These are phyloP conservation scores for Hippocampus kuda DNA, from an alignment of 2,797 vertebrate genomes.

Conservation along the genomic window DNA sequence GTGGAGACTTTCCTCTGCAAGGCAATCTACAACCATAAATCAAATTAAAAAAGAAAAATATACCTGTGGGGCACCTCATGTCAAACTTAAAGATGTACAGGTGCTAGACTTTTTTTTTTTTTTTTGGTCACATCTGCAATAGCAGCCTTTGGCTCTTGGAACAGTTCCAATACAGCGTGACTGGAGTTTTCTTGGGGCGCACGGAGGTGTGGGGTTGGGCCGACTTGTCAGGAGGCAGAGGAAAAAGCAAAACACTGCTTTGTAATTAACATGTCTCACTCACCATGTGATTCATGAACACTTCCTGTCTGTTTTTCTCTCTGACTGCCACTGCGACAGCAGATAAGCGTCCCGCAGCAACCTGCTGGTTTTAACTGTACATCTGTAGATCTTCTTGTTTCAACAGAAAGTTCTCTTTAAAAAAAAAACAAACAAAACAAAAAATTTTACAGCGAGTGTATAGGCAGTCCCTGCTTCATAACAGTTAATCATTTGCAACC, in stretches of 20 bases:
- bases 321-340: conserved; percentile 33
- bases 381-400: neutral
- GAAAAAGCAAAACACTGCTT: conserved; percentile 46
- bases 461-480: too few relatives aligned
- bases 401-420: too few relatives aligned
- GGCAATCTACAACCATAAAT: conserved; percentile 8
- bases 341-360: conserved; percentile 22
- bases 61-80: neutral
- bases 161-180: conserved; percentile 23
- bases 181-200: conserved; percentile 28
- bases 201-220: conserved; percentile 46
- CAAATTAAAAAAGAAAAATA: neutral
- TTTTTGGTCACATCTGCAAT: conserved; percentile 11
- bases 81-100: conserved; percentile 5
- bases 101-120: conserved; percentile 15
- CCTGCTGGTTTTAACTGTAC: conserved; percentile 10
- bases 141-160: conserved; percentile 33
- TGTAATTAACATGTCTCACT: conserved; percentile 65
- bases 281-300: conserved; percentile 57
- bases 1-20: conserved; percentile 6
- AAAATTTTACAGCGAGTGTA: too few relatives aligned
- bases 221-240: conserved; percentile 45
- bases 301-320: conserved; percentile 30
- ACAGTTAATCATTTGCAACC: too few relatives aligned
- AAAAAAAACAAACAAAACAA: too few relatives aligned